Evolutionary conservation across 2,113 vertebrate species (phyloP), one percentile per base, ranked within the genome.

Genomic region (Drymodes brunneopygia): DNA sequence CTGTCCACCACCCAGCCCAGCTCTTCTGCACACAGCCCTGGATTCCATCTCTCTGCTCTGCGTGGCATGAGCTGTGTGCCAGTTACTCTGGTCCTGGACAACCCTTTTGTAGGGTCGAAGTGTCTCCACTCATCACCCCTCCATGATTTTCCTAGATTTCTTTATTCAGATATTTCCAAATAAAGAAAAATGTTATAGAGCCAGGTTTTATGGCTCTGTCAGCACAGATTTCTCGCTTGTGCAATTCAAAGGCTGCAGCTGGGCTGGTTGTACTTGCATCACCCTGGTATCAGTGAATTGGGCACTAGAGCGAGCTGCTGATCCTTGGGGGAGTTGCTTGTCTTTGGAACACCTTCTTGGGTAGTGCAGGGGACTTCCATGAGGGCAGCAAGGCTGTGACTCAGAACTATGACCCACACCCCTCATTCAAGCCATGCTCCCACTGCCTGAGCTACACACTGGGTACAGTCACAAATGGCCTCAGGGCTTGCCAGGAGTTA

Each of bases 1-100:
- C 42, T 7, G 36, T 88, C 70, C 66, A 87, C 29, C 7, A 2
- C 17, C 17, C 2, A 9, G 58, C 28, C 40, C 3, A 2, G n/a
- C 53, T 72, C n/a, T 88, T 33, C 28, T 33, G 38, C 51, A n/a
- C 18, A 40, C 45, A n/a, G 21, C 31, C 14, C 13, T 33, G 64
- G 38, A 16, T 27, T 38, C 47, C 1, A 1, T 29, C 69, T 74
- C 38, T 54, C 61, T 53, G 40, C 17, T 65, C 40, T 29, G 23
- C 23, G 5, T 7, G 8, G 15, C 0, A 3, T 31, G 66, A 44
- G 48, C 61, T 88, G 17, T 0, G 2, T 40, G 25, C 24, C 0
- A 2, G 38, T 25, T 72, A 47, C 42, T 81, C 35, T n/a, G 18
- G 33, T 33, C 50, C n/a, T 25, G 11, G 22, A 44, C 47, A 71